Evolutionary conservation across 2,113 vertebrate species (phyloP).

Genomic region (Drymodes brunneopygia): DNA sequence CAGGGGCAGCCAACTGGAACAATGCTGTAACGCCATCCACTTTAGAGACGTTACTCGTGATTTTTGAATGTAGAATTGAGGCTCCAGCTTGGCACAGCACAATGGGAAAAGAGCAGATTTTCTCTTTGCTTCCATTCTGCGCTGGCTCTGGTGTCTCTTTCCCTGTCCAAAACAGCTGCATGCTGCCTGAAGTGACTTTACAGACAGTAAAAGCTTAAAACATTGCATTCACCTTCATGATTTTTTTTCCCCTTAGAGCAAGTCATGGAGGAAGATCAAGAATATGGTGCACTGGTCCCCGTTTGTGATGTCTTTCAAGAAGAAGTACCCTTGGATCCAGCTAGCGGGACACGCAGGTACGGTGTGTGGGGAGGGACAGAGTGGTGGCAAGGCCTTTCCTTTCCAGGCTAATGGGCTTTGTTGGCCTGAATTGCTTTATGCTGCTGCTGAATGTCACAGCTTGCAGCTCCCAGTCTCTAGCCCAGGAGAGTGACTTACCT

Average conservation of each 20-base stretch:
- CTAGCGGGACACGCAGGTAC: slow-evolving; percentile 95
- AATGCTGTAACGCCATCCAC: not conserved
- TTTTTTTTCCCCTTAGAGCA: slow-evolving; percentile 77
- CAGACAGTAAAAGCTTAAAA: not conserved
- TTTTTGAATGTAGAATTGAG: not conserved
- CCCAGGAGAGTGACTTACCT: not conserved
- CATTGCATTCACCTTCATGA: not conserved
- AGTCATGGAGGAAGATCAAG: slow-evolving; percentile 98
- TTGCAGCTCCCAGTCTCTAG: not conserved
- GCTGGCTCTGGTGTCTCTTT: not conserved
- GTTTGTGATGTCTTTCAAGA: slow-evolving; percentile 99
- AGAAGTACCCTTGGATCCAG: slow-evolving; percentile 99
- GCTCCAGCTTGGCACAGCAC: not conserved
- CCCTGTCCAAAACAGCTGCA: not conserved
- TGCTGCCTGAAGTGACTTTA: slow-evolving; percentile 3
- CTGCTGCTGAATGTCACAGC: not conserved
- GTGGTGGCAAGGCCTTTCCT: not conserved
- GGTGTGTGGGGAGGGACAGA: not conserved
- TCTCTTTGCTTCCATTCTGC: slow-evolving; percentile 14
- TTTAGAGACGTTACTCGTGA: not conserved
- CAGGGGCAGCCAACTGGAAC: slow-evolving; percentile 15
- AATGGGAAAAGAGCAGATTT: slow-evolving; percentile 29
- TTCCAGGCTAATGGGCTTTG: not conserved
- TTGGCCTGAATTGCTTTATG: not conserved
- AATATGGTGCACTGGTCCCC: slow-evolving; percentile 99